A percentile compares a stretch with the other conserved stretches of the same genome.
These are phyloP conservation scores for Delphinapterus leucas DNA, from an alignment of 2,113 vertebrate species.

Conservation along the genomic window DNA sequence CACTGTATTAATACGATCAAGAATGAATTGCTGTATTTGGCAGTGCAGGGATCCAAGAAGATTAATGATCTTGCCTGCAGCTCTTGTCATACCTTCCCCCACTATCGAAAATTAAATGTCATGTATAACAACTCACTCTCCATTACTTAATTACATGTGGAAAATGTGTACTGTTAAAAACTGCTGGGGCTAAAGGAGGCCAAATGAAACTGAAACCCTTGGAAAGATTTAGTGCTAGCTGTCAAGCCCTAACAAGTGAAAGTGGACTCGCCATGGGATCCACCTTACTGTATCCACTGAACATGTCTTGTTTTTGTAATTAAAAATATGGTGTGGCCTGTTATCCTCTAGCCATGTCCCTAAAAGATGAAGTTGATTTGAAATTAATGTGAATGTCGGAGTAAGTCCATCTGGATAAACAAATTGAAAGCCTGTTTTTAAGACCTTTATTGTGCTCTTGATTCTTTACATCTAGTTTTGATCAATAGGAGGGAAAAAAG, in stretches of 20 bases:
- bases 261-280: neutral
- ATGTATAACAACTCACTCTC: conserved; percentile 79
- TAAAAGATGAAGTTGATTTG: neutral
- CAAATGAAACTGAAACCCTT: conserved; percentile 32
- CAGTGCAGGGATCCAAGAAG: conserved; percentile 62
- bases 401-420: neutral
- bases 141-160: conserved; percentile 78
- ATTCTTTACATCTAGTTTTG: neutral
- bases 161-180: conserved; percentile 68
- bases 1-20: neutral
- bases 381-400: conserved; percentile 30
- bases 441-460: neutral
- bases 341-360: neutral
- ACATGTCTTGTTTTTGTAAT: neutral
- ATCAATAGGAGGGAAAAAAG: neutral
- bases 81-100: conserved; percentile 48
- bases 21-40: conserved; percentile 68
- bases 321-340: neutral
- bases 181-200: conserved; percentile 65
- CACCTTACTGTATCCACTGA: neutral
- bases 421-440: neutral
- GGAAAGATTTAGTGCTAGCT: conserved; percentile 42
- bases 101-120: conserved; percentile 79
- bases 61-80: conserved; percentile 78
- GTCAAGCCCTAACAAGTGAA: neutral